Base-by-base conservation (phyloP, 2,888 invertebrate genomes). In the Eristalinus aeneus region DNA sequence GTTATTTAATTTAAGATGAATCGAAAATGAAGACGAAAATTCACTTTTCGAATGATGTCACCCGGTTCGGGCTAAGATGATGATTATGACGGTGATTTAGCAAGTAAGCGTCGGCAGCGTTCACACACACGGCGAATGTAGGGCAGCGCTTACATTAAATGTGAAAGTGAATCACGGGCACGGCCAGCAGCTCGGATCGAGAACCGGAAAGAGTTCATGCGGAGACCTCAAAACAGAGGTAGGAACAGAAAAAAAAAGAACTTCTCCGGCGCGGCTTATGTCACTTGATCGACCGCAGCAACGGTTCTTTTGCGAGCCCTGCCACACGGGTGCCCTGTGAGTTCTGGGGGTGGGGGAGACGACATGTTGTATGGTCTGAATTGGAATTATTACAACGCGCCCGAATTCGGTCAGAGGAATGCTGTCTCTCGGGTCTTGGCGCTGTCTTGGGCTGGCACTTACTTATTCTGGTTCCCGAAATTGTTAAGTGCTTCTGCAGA, bases 11-110 rank as follows among this genome's bases (percentile, higher is more conserved):
- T 86, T 86, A 34, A 74, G 65, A 76, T 39, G 76, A 81, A 86
- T 81, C 81, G 86, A 86, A 86, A 86, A 81, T 86, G 81, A 86
- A 86, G 86, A 67, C 86, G 81, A 81, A 85, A 85, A 86, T 86
- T 86, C 81, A 86, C 86, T 86, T 86, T 86, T 86, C 68, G 74
- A 86, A 86, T 86, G 86, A 86, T 86, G 86, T 86, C 86, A 86
- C 81, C 77, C 54, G 58, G 76, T 73, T 86, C 53, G 84, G 60
- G 71, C 27, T 71, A 53, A 56, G 56, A 69, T 54, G 73, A 68
- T 80, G 63, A 63, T 63, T 61, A 65, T 73, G 76, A 72, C 67
- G 58, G 67, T 81, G 69, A 73, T 81, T 81, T 74, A 77, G 81
- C 86, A 73, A 73, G 81, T 81, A 58, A 85, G 34, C 74, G 46